Conservation (phyloP, 2,113 vertebrate genomes). For the Lepidothrix coronata region DNA sequence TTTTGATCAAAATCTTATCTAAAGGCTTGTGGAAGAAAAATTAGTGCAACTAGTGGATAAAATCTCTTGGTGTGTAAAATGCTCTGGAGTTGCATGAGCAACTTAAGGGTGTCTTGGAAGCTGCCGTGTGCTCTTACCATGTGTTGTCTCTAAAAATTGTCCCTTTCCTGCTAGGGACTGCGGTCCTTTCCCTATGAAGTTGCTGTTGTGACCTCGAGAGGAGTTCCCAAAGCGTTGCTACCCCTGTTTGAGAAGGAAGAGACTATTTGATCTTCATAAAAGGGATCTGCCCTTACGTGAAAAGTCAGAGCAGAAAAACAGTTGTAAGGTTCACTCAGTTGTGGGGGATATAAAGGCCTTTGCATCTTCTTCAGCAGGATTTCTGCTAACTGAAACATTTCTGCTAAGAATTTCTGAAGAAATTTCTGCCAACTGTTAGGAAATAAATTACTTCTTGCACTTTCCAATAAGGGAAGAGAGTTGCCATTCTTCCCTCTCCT, state of each 20-base stretch:
- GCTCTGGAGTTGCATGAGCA: not conserved
- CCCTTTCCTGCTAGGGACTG: not conserved
- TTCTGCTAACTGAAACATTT: not conserved
- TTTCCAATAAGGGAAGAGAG: not conserved
- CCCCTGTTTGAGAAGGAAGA: not conserved
- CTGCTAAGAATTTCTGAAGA: not conserved
- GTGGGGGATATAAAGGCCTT: not conserved
- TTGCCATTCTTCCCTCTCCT: not conserved
- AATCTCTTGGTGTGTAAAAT: not conserved
- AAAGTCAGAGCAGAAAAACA: not conserved
- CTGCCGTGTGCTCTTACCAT: fast-evolving
- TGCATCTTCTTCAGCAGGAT: not conserved
- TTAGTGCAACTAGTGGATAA: not conserved
- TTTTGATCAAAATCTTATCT: not conserved
- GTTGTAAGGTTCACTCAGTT: not conserved
- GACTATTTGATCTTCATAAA: not conserved
- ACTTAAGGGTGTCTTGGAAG: not conserved
- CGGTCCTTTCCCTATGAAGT: not conserved
- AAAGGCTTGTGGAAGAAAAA: not conserved
- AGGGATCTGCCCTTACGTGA: not conserved
- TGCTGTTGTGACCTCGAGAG: not conserved
- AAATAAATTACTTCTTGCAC: not conserved
- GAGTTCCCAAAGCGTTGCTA: not conserved
- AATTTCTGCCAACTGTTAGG: not conserved
- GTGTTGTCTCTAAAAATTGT: not conserved